Percentiles rank a stretch among this genome's conserved stretches.
These are phyloP conservation scores for Psilanteris sp. DNA, from an alignment of 1,140 invertebrate species.

Conservation along the genomic window DNA sequence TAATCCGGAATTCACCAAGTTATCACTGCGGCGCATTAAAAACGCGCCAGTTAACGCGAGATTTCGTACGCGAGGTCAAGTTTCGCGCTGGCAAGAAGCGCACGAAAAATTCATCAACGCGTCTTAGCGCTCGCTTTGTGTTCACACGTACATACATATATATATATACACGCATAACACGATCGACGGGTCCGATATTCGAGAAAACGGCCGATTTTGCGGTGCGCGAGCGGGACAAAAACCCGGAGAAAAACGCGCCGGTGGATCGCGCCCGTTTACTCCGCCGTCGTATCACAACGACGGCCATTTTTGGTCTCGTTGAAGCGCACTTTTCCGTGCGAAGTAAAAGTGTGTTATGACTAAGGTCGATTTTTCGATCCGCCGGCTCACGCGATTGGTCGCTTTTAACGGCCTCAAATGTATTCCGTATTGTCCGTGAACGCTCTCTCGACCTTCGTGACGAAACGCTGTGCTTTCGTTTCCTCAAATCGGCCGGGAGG, in stretches of 20 bases:
- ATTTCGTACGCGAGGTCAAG: constrained; percentile 59
- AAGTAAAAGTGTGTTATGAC: constrained; percentile 11
- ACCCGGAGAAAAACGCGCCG: background rate
- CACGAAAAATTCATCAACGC: constrained; percentile 25
- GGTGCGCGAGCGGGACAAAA: background rate
- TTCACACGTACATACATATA: too few species aligned
- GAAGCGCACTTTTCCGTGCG: background rate
- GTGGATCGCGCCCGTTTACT: too few species aligned
- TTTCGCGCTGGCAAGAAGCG: constrained; percentile 32
- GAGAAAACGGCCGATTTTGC: constrained; percentile 23
- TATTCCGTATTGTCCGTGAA: constrained; percentile 10
- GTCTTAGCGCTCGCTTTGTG: too few species aligned
- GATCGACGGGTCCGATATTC: constrained; percentile 10
- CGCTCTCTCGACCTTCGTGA: constrained; percentile 1
- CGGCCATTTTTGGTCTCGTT: constrained; percentile 5
- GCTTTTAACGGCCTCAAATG: constrained; percentile 2
- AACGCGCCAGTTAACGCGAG: constrained; percentile 13
- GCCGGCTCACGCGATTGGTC: too few species aligned
- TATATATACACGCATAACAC: too few species aligned
- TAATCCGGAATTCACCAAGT: constrained; percentile 14
- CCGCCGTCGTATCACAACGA: too few species aligned
- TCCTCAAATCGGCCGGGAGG: too few species aligned
- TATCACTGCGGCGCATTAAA: constrained; percentile 60
- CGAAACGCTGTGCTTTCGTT: constrained; percentile 22
- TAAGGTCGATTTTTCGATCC: too few species aligned